phyloP scores from a whole-genome alignment of 92 coral and sea anemone species.

The Porites rus region DNA sequence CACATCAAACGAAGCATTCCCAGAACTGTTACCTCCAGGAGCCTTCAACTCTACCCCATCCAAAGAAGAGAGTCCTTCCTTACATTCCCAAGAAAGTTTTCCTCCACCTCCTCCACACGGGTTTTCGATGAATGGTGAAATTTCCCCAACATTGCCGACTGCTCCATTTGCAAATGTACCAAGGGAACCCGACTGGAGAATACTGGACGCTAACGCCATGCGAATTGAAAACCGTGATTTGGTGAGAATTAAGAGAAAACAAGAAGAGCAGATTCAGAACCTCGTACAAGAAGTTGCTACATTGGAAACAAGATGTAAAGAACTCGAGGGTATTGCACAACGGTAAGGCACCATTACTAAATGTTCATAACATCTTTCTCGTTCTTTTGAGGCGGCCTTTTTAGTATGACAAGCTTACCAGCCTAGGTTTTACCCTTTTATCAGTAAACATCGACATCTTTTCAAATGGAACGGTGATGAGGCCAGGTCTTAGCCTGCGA shows the following conservation, averaged over 20 bases:
- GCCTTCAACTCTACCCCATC: not conserved
- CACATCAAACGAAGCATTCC: not conserved
- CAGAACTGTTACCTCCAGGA: not conserved
- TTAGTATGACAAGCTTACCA: no score
- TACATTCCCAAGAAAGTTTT: constrained; percentile 27
- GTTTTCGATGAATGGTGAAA: constrained; percentile 21
- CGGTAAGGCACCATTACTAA: constrained; percentile 42
- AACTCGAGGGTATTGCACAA: constrained; percentile 51
- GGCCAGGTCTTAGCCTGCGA: no score
- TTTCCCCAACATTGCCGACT: constrained; percentile 22
- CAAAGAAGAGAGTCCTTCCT: not conserved
- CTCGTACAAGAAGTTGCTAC: constrained; percentile 76
- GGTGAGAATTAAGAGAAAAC: constrained; percentile 70
- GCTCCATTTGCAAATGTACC: not conserved
- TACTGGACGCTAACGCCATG: constrained; percentile 50
- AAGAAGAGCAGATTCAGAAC: constrained; percentile 71
- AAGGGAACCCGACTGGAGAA: constrained; percentile 29
- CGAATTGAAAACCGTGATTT: constrained; percentile 62
- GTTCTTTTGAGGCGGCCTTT: no score
- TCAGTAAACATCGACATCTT: not conserved
- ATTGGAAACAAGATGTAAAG: constrained; percentile 58
- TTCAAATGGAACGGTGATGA: not conserved
- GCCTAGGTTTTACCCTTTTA: no score
- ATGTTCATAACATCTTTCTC: not conserved
- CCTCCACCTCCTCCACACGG: constrained; percentile 30